Evolutionary conservation across 2,888 invertebrate genomes (phyloP).

Genomic region (Drosophila crucigera): DNA sequence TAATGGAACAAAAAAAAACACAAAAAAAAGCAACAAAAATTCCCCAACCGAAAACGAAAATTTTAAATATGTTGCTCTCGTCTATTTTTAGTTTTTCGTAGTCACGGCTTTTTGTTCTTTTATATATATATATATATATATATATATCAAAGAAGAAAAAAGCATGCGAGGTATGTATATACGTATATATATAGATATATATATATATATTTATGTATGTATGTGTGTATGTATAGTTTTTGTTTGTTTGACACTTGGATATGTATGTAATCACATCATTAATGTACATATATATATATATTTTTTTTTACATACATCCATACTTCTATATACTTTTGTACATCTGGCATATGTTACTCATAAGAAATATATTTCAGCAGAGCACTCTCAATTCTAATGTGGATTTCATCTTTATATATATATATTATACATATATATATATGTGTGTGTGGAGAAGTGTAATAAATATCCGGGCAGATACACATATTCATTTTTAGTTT

Average conservation of each 20-base stretch:
- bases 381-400: background rate
- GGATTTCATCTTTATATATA: conserved; percentile 10
- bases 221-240: conserved; percentile 6
- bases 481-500: background rate
- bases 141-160: conserved; percentile 19
- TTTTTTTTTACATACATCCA: conserved; percentile 2
- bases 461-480: conserved; percentile 3
- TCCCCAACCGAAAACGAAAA: conserved; percentile 29
- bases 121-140: background rate
- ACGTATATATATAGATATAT: conserved; percentile 13
- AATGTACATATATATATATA: conserved; percentile 3
- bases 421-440: conserved; percentile 1
- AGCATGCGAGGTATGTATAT: conserved; percentile 8
- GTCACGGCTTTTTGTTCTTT: conserved; percentile 47
- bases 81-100: conserved; percentile 69
- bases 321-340: background rate
- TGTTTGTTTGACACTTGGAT: conserved; percentile 8
- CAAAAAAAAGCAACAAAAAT: background rate
- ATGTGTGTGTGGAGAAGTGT: background rate
- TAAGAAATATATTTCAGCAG: conserved; percentile 1
- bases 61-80: conserved; percentile 52
- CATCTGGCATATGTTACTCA: conserved; percentile 7
- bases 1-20: conserved; percentile 51
- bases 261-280: conserved; percentile 1
- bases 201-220: background rate